Evolutionary conservation across 2,888 invertebrate species (phyloP).

Genomic region (Polietes domitor): DNA sequence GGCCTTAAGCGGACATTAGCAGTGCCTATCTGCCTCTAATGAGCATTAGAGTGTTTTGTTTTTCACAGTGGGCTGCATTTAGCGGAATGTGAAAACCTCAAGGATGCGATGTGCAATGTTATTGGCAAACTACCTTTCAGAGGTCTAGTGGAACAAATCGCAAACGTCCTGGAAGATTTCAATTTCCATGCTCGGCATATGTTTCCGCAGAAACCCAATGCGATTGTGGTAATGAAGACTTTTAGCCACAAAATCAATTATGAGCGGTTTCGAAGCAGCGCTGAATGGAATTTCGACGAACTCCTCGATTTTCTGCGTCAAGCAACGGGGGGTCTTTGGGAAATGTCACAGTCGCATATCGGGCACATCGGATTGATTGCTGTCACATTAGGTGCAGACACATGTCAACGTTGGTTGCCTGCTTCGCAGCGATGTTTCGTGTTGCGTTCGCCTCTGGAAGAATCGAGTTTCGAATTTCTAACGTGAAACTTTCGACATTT

Average conservation of each 20-base stretch:
- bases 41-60: neutral
- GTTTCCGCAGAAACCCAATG: constrained; percentile 3
- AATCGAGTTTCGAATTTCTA: neutral
- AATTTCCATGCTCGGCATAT: constrained; percentile 43
- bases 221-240: constrained; percentile 24
- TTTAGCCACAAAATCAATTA: constrained; percentile 66
- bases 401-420: constrained; percentile 3
- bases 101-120: neutral
- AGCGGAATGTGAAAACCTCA: neutral
- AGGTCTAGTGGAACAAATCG: constrained; percentile 46
- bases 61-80: neutral
- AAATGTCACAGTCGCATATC: constrained; percentile 36
- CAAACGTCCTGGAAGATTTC: neutral
- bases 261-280: constrained; percentile 46
- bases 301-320: neutral
- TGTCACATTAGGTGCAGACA: constrained; percentile 48
- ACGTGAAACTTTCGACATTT: neutral
- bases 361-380: constrained; percentile 46
- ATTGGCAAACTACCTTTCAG: neutral
- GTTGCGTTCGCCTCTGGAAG: neutral
- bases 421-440: neutral
- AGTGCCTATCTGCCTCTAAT: constrained; percentile 27
- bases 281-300: neutral
- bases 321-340: constrained; percentile 47
- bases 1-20: constrained; percentile 25